phyloP scores from a whole-genome alignment of 2,888 invertebrate genomes.

The Brachyptera risi region DNA sequence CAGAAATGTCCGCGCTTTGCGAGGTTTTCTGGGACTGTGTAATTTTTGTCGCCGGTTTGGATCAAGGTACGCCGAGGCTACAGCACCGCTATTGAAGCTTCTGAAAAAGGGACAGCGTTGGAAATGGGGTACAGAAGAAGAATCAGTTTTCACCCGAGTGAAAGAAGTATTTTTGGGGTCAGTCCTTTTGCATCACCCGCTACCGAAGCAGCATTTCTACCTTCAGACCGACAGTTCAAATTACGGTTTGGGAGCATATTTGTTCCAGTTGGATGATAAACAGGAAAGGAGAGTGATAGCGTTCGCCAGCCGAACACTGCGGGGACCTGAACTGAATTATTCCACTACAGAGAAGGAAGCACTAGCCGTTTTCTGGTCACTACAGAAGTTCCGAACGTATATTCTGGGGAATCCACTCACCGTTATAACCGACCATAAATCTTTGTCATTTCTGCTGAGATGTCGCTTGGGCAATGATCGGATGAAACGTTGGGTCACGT shows the following conservation, averaged over 20 bases:
- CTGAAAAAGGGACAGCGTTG: conserved; percentile 26
- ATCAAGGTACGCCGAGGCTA: background rate
- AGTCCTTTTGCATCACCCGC: conserved; percentile 25
- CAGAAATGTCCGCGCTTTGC: conserved; percentile 35
- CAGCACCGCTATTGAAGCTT: conserved; percentile 29
- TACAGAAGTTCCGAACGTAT: background rate
- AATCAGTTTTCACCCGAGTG: conserved; percentile 24
- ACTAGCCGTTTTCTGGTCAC: background rate
- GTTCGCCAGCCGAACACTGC: conserved; percentile 23
- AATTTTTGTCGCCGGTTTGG: conserved; percentile 6
- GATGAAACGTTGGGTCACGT: background rate
- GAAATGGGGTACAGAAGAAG: conserved; percentile 25
- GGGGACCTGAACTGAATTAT: background rate
- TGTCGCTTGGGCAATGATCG: conserved; percentile 34
- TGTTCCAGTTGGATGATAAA: conserved; percentile 23
- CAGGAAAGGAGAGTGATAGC: conserved; percentile 30
- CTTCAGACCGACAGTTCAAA: conserved; percentile 29
- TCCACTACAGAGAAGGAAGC: background rate
- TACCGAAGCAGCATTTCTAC: conserved; percentile 22
- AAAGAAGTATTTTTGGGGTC: conserved; percentile 29
- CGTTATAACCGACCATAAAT: conserved; percentile 37
- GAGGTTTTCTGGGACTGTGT: conserved; percentile 31
- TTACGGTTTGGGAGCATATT: background rate
- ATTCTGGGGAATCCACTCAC: conserved; percentile 31
- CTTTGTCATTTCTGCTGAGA: conserved; percentile 35